Conservation (phyloP, 2,797 vertebrate species). For the Odontamblyopus rebecca region DNA sequence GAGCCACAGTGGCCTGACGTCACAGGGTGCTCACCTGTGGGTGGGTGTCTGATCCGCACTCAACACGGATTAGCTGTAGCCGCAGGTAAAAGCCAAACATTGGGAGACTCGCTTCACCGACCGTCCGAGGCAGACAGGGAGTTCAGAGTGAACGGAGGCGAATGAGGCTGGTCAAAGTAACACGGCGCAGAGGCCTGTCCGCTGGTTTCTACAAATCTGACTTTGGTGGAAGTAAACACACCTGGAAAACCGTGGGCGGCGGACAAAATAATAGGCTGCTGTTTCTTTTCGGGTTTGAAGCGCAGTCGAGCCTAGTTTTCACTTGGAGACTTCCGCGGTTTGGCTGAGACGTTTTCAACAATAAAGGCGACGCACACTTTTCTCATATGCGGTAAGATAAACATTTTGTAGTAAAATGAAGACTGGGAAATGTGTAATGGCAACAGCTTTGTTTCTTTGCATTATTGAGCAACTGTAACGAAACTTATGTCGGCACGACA, state of each 20-base stretch:
- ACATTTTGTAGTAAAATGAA: slow-evolving; percentile 9
- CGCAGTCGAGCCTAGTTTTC: slow-evolving; percentile 33
- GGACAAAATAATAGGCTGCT: slow-evolving; percentile 3
- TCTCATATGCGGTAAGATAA: slow-evolving; percentile 75
- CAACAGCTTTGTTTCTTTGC: slow-evolving; percentile 2
- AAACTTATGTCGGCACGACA: slow-evolving; percentile 29
- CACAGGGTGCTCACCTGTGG: slow-evolving; percentile 69
- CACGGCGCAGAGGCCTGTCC: neutral
- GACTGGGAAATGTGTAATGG: slow-evolving; percentile 1
- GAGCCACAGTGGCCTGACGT: slow-evolving; percentile 60
- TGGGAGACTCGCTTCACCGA: slow-evolving; percentile 31
- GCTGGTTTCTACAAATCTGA: neutral
- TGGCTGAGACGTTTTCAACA: slow-evolving; percentile 39
- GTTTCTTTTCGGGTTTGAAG: slow-evolving; percentile 32
- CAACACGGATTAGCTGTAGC: slow-evolving; percentile 73
- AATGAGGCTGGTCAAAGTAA: slow-evolving; percentile 9
- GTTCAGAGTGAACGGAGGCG: slow-evolving; percentile 14
- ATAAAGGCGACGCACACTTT: slow-evolving; percentile 25
- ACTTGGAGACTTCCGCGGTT: slow-evolving; percentile 72
- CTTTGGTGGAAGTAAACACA: slow-evolving; percentile 16
- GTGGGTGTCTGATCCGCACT: slow-evolving; percentile 59
- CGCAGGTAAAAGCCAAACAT: slow-evolving; percentile 76
- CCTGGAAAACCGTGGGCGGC: slow-evolving; percentile 37
- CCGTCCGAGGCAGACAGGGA: slow-evolving; percentile 6
- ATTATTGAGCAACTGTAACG: neutral